These are phyloP conservation scores for Alca torda DNA, from an alignment of 2,797 vertebrate genomes.

Conservation along the genomic window DNA sequence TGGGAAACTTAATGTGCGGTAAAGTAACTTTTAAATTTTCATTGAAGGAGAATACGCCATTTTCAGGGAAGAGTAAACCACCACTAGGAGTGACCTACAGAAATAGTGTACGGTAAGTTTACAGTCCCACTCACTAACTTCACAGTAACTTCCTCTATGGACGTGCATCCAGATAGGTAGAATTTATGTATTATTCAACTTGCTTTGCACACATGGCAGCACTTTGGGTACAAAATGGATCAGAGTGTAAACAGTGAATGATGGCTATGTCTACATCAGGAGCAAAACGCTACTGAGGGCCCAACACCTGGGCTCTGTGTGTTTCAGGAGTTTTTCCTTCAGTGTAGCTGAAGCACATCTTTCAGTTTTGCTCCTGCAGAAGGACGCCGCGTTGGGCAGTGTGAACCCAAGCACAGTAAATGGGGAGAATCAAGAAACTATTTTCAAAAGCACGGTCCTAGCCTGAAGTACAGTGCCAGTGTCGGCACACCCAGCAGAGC, in stretches of 20 bases:
- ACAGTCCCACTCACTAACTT: not conserved
- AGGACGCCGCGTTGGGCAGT: not conserved
- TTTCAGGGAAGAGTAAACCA: not conserved
- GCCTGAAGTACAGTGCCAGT: accelerated
- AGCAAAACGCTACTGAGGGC: not conserved
- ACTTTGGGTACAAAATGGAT: not conserved
- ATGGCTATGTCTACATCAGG: not conserved
- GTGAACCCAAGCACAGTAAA: not conserved
- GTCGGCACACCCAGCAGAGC: not conserved
- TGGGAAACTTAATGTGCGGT: not conserved
- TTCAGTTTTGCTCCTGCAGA: not conserved
- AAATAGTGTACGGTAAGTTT: not conserved
- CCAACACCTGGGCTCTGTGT: not conserved
- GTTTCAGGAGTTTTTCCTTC: not conserved
- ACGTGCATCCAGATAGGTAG: not conserved
- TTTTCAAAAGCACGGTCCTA: not conserved
- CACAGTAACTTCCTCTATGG: not conserved
- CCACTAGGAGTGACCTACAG: not conserved
- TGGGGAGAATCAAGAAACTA: not conserved
- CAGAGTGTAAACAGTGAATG: not conserved
- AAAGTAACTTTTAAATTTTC: not conserved
- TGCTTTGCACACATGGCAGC: not conserved
- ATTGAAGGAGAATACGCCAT: not conserved
- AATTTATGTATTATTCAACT: not conserved
- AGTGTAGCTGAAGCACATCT: not conserved